These are phyloP conservation scores for Spodoptera picta DNA, from an alignment of 2,888 invertebrate species.

Conservation along the genomic window DNA sequence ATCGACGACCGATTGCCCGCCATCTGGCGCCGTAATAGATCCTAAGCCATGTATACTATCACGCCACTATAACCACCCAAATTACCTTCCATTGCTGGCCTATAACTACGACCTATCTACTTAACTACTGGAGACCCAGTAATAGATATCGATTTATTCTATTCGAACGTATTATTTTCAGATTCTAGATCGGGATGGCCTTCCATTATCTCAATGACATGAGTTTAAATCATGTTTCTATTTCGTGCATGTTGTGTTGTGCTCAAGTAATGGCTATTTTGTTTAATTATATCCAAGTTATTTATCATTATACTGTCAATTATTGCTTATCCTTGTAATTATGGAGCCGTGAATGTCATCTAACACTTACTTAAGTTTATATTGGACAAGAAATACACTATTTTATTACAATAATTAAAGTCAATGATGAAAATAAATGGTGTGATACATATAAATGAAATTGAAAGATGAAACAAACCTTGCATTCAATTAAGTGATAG, in stretches of 20 bases:
- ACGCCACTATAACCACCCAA: constrained; percentile 16
- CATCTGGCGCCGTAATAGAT: constrained; percentile 68
- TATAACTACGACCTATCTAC: constrained; percentile 4
- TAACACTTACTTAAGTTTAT: too few species aligned
- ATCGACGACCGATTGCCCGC: constrained; percentile 65
- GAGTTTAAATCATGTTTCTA: constrained; percentile 51
- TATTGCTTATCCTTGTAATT: too few species aligned
- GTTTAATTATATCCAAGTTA: constrained; percentile 28
- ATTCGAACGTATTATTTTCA: constrained; percentile 15
- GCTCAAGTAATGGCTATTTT: constrained; percentile 46
- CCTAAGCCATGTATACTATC: constrained; percentile 22
- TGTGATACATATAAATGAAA: too few species aligned
- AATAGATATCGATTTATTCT: constrained; percentile 23
- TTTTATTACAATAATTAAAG: too few species aligned
- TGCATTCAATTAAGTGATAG: too few species aligned
- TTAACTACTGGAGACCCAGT: background rate
- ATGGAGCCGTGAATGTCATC: too few species aligned
- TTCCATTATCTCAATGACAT: constrained; percentile 57
- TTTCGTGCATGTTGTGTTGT: constrained; percentile 50
- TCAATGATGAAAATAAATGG: too few species aligned
- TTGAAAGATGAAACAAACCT: too few species aligned
- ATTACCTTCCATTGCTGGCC: constrained; percentile 29
- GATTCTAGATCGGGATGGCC: constrained; percentile 33
- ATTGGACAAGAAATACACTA: too few species aligned
- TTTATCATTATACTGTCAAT: too few species aligned